Base-by-base conservation (phyloP, 2,113 vertebrate genomes). In the Sylvia atricapilla region DNA sequence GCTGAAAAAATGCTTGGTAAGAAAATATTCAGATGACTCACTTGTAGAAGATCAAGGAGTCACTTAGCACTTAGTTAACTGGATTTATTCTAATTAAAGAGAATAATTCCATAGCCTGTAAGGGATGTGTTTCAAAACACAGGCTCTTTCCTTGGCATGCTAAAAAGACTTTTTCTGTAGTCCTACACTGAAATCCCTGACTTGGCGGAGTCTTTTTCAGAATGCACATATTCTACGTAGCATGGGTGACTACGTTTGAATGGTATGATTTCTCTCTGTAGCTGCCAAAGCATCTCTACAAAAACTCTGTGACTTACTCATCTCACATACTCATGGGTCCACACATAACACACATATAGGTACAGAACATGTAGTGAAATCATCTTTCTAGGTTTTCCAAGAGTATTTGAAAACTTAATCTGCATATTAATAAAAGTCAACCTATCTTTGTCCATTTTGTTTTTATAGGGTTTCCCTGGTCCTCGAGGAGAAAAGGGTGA, bases 401-500 rank as follows among this genome's bases (percentile, higher is more conserved):
- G 56, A 72, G 30, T 67, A 90, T 87, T 92, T 90, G 74, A 87
- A 92, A 91, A 25, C 19, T 84, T 78, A 59, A 88, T 59, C 59
- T 82, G 91, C 55, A 21, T 59, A 37, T 43, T n/a, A 47, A 41
- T 58, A 69, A 64, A 89, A 76, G 73, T 84, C 92, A 91, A 92
- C 58, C 91, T 90, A 5, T 95, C 82, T 97, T 94, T 95, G 89
- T 96, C 97, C 98, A n/a, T 98, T 97, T 98, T 98, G 98, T 97
- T 98, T 98, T 76, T 92, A 17, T 98, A 99, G 99, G 99, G 99
- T 96, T 99, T 99, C 91, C 99, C 98, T 94, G 99, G 99, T 97
- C 98, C 99, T 98, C 99, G 97, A 97, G 99, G 99, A 97, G 99
- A 99, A 96, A 99, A 99, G 97, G 99, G 99, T 96, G 99, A 99